Base-by-base conservation (phyloP, 2,888 invertebrate species). In the Tromatobia lineatoria region DNA sequence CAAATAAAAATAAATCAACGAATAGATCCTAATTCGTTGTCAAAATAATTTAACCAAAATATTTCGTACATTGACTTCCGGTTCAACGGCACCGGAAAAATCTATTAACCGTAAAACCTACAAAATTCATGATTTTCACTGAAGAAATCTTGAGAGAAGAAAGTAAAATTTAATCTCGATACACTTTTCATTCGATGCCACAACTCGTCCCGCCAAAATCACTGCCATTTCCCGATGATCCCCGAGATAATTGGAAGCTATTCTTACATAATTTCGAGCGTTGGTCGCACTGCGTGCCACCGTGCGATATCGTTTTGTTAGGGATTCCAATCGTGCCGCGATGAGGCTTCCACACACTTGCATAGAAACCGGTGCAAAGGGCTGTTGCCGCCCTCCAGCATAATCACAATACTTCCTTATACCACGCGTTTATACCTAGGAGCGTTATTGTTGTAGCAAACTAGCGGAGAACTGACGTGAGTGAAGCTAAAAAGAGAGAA, bases 181-280 rank as follows among this genome's bases (percentile, higher is more conserved):
- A 20, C 52, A 52, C 20, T 20, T 20, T 20, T 20, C 3, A 52
- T 57, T 57, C 57, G 25, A 23, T 54, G 54, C 10, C 50, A 4
- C n/a, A 4, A 50, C 1, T n/a, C 18, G 23, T 23, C 23, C n/a
- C 59, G 59, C 11, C n/a, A 34, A 57, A 23, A 57, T 57, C 4
- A 13, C 57, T 25, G 20, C 29, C n/a, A 59, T 20, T 11, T n/a
- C 38, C n/a, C 38, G 61, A 61, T 34, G n/a, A 61, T 61, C 61
- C 34, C 38, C 18, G 38, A 18, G 34, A 52, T 89, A 90, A 91
- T 89, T 89, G 88, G 86, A 80, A 87, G 88, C 87, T 89, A 87
- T 88, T 86, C 47, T 69, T 59, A 80, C 69, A 87, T 89, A 88
- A 89, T 90, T 88, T 88, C 86, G 85, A 84, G 82, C 81, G 67